Evolutionary conservation across 1,140 invertebrate genomes (phyloP).

Genomic region (Pseudomyrmex cubaensis): DNA sequence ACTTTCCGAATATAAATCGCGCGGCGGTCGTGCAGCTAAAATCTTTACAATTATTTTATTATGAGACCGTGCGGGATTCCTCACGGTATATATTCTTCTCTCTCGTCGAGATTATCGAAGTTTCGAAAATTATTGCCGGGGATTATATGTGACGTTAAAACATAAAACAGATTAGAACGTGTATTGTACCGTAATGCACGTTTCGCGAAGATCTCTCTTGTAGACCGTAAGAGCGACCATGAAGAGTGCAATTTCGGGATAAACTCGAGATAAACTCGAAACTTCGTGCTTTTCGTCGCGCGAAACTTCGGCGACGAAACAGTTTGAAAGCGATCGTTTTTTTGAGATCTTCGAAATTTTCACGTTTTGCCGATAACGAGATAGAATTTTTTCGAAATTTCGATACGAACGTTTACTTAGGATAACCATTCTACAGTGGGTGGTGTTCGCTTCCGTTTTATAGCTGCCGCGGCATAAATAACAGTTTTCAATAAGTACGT

Average conservation of each 20-base stretch:
- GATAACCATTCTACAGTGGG: constrained; percentile 25
- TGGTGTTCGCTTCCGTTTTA: not conserved
- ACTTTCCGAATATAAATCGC: constrained; percentile 18
- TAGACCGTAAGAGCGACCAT: not conserved
- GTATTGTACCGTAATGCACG: not conserved
- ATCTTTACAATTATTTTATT: constrained; percentile 47
- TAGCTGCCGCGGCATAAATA: no score
- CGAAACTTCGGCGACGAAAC: not conserved
- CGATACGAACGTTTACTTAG: not conserved
- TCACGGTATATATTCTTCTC: not conserved
- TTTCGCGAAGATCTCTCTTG: not conserved
- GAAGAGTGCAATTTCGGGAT: not conserved
- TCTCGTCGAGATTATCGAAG: not conserved
- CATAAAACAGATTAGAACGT: not conserved
- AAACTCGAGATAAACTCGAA: not conserved
- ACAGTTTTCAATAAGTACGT: no score
- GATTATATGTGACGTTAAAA: not conserved
- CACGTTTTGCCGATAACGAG: constrained; percentile 8
- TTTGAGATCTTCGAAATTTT: constrained; percentile 14
- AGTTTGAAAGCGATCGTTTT: constrained; percentile 45
- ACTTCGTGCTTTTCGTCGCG: constrained; percentile 1
- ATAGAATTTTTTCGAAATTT: constrained; percentile 26
- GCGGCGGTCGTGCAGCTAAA: not conserved
- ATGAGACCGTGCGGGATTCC: not conserved
- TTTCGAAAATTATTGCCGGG: constrained; percentile 1